Evolutionary conservation across 1,140 invertebrate species (phyloP).

Genomic region (Micrasema minimum): DNA sequence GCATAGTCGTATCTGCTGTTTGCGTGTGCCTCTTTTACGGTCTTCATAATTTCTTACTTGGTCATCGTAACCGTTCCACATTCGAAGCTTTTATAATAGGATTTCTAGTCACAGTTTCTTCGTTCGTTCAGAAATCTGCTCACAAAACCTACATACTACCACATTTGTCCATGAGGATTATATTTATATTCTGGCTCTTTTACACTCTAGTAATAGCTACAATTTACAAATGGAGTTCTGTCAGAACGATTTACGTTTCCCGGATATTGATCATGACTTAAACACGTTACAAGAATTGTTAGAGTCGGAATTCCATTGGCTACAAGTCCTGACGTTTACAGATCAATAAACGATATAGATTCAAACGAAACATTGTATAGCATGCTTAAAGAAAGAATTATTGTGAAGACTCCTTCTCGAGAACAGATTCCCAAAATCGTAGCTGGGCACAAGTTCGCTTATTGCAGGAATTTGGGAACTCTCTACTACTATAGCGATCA

Average conservation of each 20-base stretch:
- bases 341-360: conserved; percentile 19
- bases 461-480: conserved; percentile 37
- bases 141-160: conserved; percentile 23
- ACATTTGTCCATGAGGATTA: conserved; percentile 26
- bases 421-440: conserved; percentile 6
- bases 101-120: conserved; percentile 25
- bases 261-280: conserved; percentile 5
- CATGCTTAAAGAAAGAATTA: conserved; percentile 29
- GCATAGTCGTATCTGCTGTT: conserved; percentile 15
- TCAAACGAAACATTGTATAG: conserved; percentile 24
- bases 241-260: conserved; percentile 26
- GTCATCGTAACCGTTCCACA: background rate
- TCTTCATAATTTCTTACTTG: background rate
- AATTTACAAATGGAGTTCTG: conserved; percentile 29
- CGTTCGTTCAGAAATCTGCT: conserved; percentile 27
- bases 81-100: background rate
- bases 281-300: conserved; percentile 34
- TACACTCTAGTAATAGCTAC: conserved; percentile 36
- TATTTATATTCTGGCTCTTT: conserved; percentile 34
- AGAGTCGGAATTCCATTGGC: conserved; percentile 19
- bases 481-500: conserved; percentile 26
- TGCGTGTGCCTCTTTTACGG: conserved; percentile 6
- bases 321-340: conserved; percentile 14
- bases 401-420: conserved; percentile 7
- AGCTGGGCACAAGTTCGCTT: conserved; percentile 14